A percentile compares a stretch with the other conserved stretches of the same genome.
Conservation (phyloP, 2,888 invertebrate genomes). For the Aphidius colemani region DNA sequence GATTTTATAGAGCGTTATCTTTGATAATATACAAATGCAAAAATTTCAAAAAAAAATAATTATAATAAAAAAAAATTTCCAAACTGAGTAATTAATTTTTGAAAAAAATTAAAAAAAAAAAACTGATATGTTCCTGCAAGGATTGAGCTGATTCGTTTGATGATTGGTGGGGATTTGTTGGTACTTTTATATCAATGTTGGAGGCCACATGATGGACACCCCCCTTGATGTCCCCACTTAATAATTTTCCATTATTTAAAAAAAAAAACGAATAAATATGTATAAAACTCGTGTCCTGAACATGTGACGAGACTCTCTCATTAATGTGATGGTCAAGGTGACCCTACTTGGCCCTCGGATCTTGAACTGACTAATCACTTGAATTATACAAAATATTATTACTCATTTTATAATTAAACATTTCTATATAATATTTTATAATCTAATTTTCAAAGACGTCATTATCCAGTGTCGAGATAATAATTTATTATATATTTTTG, state of each 20-base stretch:
- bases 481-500: too few relatives aligned
- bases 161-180: constrained; percentile 49
- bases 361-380: constrained; percentile 6
- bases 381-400: background rate
- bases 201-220: constrained; percentile 44
- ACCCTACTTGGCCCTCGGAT: constrained; percentile 38
- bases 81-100: too few relatives aligned
- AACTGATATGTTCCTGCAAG: constrained; percentile 38
- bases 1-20: background rate
- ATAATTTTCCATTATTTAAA: too few relatives aligned
- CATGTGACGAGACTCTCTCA: constrained; percentile 1
- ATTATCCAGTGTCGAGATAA: too few relatives aligned
- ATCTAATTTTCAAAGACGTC: too few relatives aligned
- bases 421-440: too few relatives aligned
- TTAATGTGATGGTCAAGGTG: constrained; percentile 34
- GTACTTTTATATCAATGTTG: constrained; percentile 52
- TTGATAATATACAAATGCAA: too few relatives aligned
- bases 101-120: background rate
- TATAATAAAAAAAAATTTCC: too few relatives aligned
- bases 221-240: background rate
- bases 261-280: too few relatives aligned
- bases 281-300: too few relatives aligned
- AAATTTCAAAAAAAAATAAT: too few relatives aligned
- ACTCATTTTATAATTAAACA: background rate
- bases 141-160: constrained; percentile 49